Conservation (phyloP, 2,888 invertebrate species). For the Ametastegia equiseti region DNA sequence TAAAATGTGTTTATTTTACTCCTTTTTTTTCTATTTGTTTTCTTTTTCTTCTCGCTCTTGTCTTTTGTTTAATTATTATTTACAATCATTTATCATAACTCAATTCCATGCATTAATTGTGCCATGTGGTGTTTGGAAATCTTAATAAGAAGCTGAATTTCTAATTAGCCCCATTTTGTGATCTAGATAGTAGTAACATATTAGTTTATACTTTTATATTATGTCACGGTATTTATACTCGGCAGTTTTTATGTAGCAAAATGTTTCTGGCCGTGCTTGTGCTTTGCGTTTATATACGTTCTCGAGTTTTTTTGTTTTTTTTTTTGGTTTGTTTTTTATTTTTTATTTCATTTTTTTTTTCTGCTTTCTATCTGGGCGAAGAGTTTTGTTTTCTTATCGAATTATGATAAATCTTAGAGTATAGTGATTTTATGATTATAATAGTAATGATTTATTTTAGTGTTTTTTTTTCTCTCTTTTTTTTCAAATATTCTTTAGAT, state of each 20-base stretch:
- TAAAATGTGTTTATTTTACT: conserved; percentile 22
- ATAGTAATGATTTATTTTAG: background rate
- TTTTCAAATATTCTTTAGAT: no score
- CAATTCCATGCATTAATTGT: conserved; percentile 48
- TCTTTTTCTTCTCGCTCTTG: background rate
- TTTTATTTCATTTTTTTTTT: background rate
- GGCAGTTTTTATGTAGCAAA: conserved; percentile 47
- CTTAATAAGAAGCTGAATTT: conserved; percentile 47
- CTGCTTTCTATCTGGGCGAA: conserved; percentile 6
- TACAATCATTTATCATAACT: conserved; percentile 47
- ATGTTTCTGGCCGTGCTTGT: conserved; percentile 38
- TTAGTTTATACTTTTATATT: conserved; percentile 13
- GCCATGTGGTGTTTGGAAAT: conserved; percentile 44
- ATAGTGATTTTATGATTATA: conserved; percentile 6
- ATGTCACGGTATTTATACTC: conserved; percentile 44
- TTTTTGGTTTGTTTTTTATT: background rate
- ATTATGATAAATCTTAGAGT: conserved; percentile 41
- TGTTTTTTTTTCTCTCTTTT: background rate
- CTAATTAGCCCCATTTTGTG: conserved; percentile 27
- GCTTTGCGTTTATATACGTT: conserved; percentile 31
- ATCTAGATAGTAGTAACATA: background rate
- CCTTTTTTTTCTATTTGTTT: background rate
- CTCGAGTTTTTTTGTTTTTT: conserved; percentile 4
- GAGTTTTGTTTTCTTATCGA: conserved; percentile 13
- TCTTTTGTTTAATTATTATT: conserved; percentile 24